phyloP scores from a whole-genome alignment of 2,797 vertebrate species.

The Spinus pinus region DNA sequence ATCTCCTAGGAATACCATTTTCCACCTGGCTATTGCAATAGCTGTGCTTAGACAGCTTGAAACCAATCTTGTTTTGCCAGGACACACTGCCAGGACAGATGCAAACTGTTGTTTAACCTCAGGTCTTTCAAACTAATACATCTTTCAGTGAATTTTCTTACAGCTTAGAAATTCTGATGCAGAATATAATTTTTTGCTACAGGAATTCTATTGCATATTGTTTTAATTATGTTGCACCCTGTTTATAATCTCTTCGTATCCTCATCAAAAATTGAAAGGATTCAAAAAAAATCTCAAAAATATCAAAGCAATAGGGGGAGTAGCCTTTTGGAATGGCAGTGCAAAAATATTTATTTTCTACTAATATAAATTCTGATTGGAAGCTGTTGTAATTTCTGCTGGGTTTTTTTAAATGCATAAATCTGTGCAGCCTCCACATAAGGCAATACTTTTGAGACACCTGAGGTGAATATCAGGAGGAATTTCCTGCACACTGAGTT shows the following conservation, averaged over 20 bases:
- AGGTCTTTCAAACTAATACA: not conserved
- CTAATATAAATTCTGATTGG: not conserved
- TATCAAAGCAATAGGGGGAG: not conserved
- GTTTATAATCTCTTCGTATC: not conserved
- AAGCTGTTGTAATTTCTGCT: not conserved
- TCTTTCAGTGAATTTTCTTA: not conserved
- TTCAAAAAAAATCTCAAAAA: not conserved
- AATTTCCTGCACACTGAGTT: not conserved
- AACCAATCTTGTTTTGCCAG: not conserved
- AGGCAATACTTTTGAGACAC: not conserved
- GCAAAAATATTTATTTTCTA: not conserved
- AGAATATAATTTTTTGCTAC: not conserved
- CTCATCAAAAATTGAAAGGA: rapidly evolving
- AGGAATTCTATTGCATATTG: not conserved
- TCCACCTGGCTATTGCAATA: not conserved
- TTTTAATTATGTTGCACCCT: not conserved
- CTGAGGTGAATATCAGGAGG: not conserved
- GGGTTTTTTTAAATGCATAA: not conserved
- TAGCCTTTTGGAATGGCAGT: not conserved
- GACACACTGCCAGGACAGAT: not conserved
- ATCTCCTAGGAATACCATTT: not conserved
- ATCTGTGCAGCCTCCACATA: not conserved
- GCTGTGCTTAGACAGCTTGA: not conserved
- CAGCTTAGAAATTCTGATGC: not conserved
- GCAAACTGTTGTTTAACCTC: not conserved